phyloP scores from a whole-genome alignment of 2,797 vertebrate genomes.

The Scarus forsteni region DNA sequence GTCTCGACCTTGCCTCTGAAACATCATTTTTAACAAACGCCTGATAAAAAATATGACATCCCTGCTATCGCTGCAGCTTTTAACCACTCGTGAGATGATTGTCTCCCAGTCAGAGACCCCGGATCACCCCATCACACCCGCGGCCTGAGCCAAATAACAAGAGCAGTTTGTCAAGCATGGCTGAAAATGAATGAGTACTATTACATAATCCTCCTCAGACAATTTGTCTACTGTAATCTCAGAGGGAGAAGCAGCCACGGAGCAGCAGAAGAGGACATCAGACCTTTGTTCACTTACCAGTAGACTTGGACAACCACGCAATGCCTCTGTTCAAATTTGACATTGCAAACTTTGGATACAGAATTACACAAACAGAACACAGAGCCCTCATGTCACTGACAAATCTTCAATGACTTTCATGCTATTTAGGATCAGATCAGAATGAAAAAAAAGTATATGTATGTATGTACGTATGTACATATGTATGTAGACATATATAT shows the following conservation, averaged over 20 bases:
- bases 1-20: conserved; percentile 10
- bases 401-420: neutral
- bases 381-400: neutral
- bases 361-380: conserved; percentile 1
- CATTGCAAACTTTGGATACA: neutral
- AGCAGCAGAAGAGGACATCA: conserved; percentile 42
- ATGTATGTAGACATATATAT: too few species aligned
- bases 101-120: conserved; percentile 11
- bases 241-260: conserved; percentile 30
- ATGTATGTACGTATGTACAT: too few species aligned
- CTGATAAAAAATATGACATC: conserved; percentile 7
- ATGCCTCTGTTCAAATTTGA: conserved; percentile 19
- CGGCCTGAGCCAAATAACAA: conserved; percentile 43
- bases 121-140: conserved; percentile 14
- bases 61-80: neutral
- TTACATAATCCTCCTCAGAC: conserved; percentile 75
- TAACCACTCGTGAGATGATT: conserved; percentile 8
- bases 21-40: conserved; percentile 21
- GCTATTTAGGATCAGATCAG: neutral
- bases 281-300: conserved; percentile 45
- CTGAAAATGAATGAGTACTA: conserved; percentile 66
- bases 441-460: neutral
- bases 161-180: conserved; percentile 60
- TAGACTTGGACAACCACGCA: conserved; percentile 26
- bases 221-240: conserved; percentile 63